Evolutionary conservation across 2,113 vertebrate genomes (phyloP).

Genomic region (human (Homo sapiens)): GRCh38 chr7:143384501-143385000

Average conservation of each 20-base stretch:
- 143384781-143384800: background rate
- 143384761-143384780: background rate
- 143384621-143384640: background rate
- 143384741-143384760: background rate
- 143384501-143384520: background rate
- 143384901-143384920: background rate
- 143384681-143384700: background rate
- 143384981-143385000: background rate
- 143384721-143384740: background rate
- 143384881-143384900: background rate
- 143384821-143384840: slow-evolving; percentile 56
- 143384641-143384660: background rate
- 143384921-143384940: background rate
- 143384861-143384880: slow-evolving; percentile 27
- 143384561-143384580: background rate
- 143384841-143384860: slow-evolving; percentile 47
- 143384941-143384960: background rate
- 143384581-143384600: background rate
- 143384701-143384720: background rate
- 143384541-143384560: background rate
- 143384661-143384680: background rate
- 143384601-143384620: background rate
- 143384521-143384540: background rate
- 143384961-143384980: fast-evolving
- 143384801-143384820: slow-evolving; percentile 66